Evolutionary conservation across 2,888 invertebrate species (phyloP), one percentile per base, ranked within the genome.

Genomic region (Macrosoma leucophasiata): DNA sequence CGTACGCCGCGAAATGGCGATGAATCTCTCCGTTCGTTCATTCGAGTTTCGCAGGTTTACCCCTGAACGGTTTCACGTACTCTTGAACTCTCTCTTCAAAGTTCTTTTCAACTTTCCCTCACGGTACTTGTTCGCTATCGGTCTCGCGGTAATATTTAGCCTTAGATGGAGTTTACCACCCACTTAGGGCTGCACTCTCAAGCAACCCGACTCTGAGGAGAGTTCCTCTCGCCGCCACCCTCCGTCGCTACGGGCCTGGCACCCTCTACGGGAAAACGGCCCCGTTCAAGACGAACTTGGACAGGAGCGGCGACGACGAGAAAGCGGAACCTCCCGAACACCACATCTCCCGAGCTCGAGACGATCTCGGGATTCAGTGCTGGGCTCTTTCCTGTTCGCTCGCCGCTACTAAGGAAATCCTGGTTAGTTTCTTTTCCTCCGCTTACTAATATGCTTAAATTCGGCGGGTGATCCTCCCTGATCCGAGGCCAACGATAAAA

Each of bases 21-120:
- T 73, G 66, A 71, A 71, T 69, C 64, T 71, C 67, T 63, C 67
- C 66, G 68, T 68, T 70, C 67, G 62, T 66, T 69, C 71, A 71
- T 77, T 78, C 70, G 71, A 75, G 76, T 76, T 87, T 87, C 78
- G 87, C 87, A 77, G 86, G 77, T 72, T 82, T 81, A 75, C 77
- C 77, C 71, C 72, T 76, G 79, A 73, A 71, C 81, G 74, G 77
- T 84, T 64, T 64, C 79, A 84, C 78, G 73, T 71, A 68, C 76
- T 79, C 57, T 76, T 79, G 64, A 74, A 78, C 76, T 78, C 75
- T 77, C 69, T 88, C 84, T 88, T 87, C 87, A 87, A 86, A 88
- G 88, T 88, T 81, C 87, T 89, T 88, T 88, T 85, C 87, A 88
- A 77, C 88, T 89, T 89, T 89, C 87, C 87, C 86, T 89, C 88